Conservation (phyloP, 2,888 invertebrate species). For the Neelides folsomi region DNA sequence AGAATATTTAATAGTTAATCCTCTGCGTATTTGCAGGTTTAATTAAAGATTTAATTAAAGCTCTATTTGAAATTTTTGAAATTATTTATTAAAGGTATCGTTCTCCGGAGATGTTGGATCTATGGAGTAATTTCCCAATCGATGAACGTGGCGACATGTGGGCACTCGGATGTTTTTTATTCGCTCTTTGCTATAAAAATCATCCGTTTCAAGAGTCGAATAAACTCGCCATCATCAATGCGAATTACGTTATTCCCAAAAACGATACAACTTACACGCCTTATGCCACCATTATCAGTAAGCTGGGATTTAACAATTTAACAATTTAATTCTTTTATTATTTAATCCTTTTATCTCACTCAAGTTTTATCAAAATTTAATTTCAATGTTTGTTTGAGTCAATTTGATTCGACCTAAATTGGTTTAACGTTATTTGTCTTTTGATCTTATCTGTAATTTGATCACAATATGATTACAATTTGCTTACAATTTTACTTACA, state of each 20-base stretch:
- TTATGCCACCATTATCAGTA: conserved; percentile 79
- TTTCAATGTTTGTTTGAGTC: not conserved
- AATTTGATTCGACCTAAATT: too few relatives aligned
- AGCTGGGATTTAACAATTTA: conserved; percentile 37
- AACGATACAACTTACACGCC: conserved; percentile 66
- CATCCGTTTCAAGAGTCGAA: conserved; percentile 94
- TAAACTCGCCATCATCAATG: conserved; percentile 90
- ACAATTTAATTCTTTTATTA: not conserved
- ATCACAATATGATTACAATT: too few relatives aligned
- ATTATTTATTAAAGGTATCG: conserved; percentile 54
- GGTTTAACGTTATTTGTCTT: too few relatives aligned
- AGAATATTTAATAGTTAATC: not conserved
- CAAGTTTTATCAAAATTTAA: not conserved
- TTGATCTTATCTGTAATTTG: too few relatives aligned
- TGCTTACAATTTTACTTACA: too few relatives aligned
- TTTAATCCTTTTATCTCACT: not conserved
- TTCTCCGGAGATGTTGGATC: conserved; percentile 95
- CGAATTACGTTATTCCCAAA: conserved; percentile 74
- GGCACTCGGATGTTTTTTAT: conserved; percentile 93
- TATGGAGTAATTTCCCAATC: conserved; percentile 89
- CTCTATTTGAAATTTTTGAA: not conserved
- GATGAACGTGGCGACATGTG: conserved; percentile 84
- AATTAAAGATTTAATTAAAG: too few relatives aligned
- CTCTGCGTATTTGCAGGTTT: too few relatives aligned
- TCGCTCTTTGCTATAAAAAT: conserved; percentile 76